These are phyloP conservation scores for Orthonychiurus folsomi DNA, from an alignment of 2,888 invertebrate genomes.

Conservation along the genomic window DNA sequence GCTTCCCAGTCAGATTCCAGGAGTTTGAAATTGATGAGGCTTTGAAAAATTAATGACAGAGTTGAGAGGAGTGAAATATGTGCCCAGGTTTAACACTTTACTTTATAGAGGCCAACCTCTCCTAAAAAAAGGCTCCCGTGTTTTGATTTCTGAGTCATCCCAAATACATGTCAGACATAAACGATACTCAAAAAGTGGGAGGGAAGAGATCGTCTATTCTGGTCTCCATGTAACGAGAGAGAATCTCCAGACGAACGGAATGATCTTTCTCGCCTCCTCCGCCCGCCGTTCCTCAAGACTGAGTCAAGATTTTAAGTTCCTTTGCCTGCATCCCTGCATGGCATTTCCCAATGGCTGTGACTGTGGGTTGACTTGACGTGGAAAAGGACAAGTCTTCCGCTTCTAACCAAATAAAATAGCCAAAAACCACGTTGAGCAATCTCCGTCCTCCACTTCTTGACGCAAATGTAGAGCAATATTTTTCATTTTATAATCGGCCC, in stretches of 20 bases:
- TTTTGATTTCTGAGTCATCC: slow-evolving; percentile 35
- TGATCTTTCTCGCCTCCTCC: no score
- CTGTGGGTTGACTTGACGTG: no score
- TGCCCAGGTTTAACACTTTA: slow-evolving; percentile 1
- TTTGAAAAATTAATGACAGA: slow-evolving; percentile 38
- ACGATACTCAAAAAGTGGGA: slow-evolving; percentile 34
- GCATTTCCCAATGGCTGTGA: no score
- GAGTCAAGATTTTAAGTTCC: no score
- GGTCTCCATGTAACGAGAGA: no score
- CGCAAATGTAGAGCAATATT: background rate
- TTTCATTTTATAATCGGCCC: background rate
- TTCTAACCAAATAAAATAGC: background rate
- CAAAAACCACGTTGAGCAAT: background rate
- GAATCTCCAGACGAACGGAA: no score
- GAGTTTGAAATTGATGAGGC: slow-evolving; percentile 35
- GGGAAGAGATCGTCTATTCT: no score
- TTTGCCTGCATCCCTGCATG: no score
- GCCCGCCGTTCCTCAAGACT: no score
- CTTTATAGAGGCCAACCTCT: background rate
- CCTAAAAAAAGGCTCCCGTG: slow-evolving; percentile 22
- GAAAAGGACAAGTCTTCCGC: no score
- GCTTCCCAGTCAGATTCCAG: background rate
- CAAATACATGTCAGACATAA: slow-evolving; percentile 30
- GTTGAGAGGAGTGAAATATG: slow-evolving; percentile 17
- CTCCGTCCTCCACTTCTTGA: background rate